These are phyloP conservation scores for Etia nguti DNA, from an alignment of 2,113 vertebrate species.

Conservation along the genomic window DNA sequence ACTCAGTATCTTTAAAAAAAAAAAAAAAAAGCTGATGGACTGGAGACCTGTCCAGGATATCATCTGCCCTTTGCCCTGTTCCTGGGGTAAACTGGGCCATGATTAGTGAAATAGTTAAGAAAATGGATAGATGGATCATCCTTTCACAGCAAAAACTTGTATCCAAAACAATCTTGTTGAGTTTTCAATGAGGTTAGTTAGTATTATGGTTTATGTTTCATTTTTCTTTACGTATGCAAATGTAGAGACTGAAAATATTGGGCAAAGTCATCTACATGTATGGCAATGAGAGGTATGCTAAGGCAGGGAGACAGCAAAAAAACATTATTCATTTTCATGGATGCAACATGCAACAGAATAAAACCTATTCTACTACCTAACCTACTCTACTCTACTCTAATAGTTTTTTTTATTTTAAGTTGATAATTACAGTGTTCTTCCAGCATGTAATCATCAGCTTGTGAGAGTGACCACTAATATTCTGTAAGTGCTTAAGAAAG, in stretches of 20 bases:
- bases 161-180: background rate
- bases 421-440: background rate
- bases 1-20: background rate
- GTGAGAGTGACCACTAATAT: background rate
- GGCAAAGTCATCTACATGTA: background rate
- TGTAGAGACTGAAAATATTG: background rate
- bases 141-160: background rate
- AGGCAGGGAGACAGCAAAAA: background rate
- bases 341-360: background rate
- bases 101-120: background rate
- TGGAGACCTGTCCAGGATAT: background rate
- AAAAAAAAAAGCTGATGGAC: background rate
- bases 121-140: background rate
- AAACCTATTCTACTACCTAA: background rate
- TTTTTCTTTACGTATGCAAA: background rate
- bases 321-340: background rate
- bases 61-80: background rate
- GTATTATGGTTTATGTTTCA: background rate
- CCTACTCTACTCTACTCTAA: background rate
- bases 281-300: background rate
- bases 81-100: background rate
- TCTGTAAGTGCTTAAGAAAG: background rate
- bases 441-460: background rate
- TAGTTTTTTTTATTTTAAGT: background rate
- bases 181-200: background rate